Evolutionary conservation across 2,888 invertebrate species (phyloP).

Genomic region (Limnephilus auricula): DNA sequence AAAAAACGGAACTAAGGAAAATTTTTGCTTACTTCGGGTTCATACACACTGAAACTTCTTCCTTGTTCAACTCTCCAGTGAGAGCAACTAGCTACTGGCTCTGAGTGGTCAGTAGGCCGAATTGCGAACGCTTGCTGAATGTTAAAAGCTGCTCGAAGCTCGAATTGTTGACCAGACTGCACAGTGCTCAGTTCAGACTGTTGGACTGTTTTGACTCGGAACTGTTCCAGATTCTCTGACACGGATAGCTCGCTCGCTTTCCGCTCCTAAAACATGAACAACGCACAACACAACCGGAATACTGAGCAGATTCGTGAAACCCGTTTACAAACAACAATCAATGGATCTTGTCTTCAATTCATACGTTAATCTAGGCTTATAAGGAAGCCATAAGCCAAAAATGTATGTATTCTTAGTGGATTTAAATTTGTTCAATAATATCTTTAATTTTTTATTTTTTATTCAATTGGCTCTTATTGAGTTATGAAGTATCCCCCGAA

Average conservation of each 20-base stretch:
- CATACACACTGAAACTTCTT: neutral
- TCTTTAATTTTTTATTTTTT: too few relatives aligned
- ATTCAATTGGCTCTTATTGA: too few relatives aligned
- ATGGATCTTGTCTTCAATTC: neutral
- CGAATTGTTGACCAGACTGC: neutral
- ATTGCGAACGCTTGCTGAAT: neutral
- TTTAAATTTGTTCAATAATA: too few relatives aligned
- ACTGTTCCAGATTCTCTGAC: slow-evolving; percentile 32
- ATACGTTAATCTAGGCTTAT: too few relatives aligned
- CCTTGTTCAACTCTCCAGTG: neutral
- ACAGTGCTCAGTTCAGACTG: slow-evolving; percentile 3
- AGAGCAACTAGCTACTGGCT: neutral
- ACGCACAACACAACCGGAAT: neutral
- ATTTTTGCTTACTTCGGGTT: neutral
- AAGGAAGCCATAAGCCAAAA: too few relatives aligned
- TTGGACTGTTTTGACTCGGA: slow-evolving; percentile 33
- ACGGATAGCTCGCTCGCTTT: neutral
- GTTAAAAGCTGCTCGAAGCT: neutral
- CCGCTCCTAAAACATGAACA: slow-evolving; percentile 28
- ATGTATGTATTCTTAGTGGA: too few relatives aligned
- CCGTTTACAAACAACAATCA: neutral
- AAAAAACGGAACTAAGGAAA: too few relatives aligned
- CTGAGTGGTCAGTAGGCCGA: neutral
- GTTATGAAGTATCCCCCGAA: too few relatives aligned
- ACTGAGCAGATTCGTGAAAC: neutral